Evolutionary conservation across 2,113 vertebrate genomes (phyloP), one percentile per base, ranked within the genome.

Genomic region (Ascaphus truei): DNA sequence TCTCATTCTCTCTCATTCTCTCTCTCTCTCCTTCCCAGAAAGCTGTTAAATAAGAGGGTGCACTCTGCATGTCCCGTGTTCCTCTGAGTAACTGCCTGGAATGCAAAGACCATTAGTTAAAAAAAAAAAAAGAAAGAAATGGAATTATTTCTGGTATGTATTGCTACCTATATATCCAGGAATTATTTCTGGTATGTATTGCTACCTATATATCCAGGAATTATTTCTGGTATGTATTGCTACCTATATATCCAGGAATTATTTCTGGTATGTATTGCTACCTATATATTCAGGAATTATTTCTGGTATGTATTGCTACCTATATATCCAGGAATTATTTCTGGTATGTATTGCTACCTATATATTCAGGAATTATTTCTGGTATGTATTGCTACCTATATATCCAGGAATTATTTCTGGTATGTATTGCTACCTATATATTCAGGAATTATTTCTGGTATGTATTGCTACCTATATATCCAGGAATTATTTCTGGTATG

Each of bases 191-290:
- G n/a, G n/a, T n/a, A n/a, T n/a, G n/a, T n/a, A n/a, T n/a, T n/a
- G n/a, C n/a, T n/a, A n/a, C n/a, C n/a, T n/a, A n/a, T n/a, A n/a
- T n/a, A n/a, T 61, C 67, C 67, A 69, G 67, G 67, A 61, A 69
- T 51, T 47, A 57, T 12, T 36, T 69, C 56, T n/a, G n/a, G n/a
- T n/a, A n/a, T n/a, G n/a, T n/a, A n/a, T n/a, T n/a, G n/a, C n/a
- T n/a, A n/a, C n/a, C n/a, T n/a, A n/a, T n/a, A n/a, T n/a, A n/a
- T 61, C 67, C 67, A 69, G 67, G 67, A 61, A 69, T 51, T 47
- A 57, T 12, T 36, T 69, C 56, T n/a, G n/a, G n/a, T n/a, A n/a
- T n/a, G n/a, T n/a, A n/a, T n/a, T n/a, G n/a, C n/a, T n/a, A n/a
- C n/a, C n/a, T n/a, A n/a, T n/a, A n/a, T n/a, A n/a, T n/a, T n/a